Evolutionary conservation across 2,888 invertebrate species (phyloP).

Genomic region (Incurvaria masculella): DNA sequence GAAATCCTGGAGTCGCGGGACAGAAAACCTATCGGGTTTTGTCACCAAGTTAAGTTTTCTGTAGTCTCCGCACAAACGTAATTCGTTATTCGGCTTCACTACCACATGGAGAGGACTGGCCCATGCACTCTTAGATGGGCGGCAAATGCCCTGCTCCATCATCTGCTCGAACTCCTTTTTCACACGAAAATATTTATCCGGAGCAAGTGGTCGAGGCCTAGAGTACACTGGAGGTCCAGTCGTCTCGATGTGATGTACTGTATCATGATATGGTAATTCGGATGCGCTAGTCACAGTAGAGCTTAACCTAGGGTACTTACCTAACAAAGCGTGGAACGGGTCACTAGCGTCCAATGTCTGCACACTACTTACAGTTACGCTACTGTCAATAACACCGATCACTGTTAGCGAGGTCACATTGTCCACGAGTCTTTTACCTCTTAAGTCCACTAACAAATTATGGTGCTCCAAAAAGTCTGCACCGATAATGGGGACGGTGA

Average conservation of each 20-base stretch:
- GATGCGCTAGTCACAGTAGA: neutral
- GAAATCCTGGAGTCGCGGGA: constrained; percentile 6
- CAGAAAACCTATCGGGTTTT: constrained; percentile 2
- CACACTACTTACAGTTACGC: neutral
- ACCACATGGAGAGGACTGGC: constrained; percentile 5
- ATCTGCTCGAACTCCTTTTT: constrained; percentile 23
- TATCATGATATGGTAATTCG: constrained; percentile 1
- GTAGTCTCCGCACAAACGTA: neutral
- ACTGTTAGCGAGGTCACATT: constrained; percentile 1
- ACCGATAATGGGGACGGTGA: constrained; percentile 4
- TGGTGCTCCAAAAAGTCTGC: constrained; percentile 5
- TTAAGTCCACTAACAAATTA: constrained; percentile 9
- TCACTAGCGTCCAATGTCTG: neutral
- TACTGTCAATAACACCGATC: neutral
- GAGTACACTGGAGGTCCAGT: constrained; percentile 24
- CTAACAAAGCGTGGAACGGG: neutral
- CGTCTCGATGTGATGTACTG: constrained; percentile 26
- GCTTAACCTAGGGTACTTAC: neutral
- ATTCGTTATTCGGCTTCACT: constrained; percentile 1
- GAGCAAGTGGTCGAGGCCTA: constrained; percentile 23
- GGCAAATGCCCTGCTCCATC: constrained; percentile 28
- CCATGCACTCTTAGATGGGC: constrained; percentile 22
- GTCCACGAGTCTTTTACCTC: constrained; percentile 3
- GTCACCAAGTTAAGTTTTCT: neutral
- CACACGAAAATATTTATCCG: constrained; percentile 22